phyloP scores from a whole-genome alignment of 2,797 vertebrate species.

The Cynodonichthys magdalenae region DNA sequence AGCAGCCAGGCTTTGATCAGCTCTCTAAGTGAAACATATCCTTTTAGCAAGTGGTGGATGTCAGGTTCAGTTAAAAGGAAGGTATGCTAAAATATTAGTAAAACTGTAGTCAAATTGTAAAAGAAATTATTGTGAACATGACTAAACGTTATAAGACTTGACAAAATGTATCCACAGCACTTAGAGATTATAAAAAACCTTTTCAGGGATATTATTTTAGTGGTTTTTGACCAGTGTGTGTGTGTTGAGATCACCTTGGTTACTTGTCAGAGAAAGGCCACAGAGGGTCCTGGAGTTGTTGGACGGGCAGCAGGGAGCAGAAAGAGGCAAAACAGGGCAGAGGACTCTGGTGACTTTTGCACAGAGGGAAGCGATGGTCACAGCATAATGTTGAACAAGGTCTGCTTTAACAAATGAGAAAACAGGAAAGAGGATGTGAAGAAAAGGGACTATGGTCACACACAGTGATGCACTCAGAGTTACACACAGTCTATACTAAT shows the following conservation, averaged over 20 bases:
- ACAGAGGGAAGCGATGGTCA: constrained; percentile 36
- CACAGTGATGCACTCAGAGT: not conserved
- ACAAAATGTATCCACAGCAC: not conserved
- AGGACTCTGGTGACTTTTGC: constrained; percentile 65
- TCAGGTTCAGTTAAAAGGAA: constrained; percentile 12
- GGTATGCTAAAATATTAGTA: not conserved
- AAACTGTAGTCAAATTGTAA: not conserved
- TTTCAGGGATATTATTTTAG: not conserved
- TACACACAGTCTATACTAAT: too few species aligned
- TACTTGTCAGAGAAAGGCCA: constrained; percentile 68
- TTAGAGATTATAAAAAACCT: not conserved
- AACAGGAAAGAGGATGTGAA: constrained; percentile 19
- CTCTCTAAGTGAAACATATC: constrained; percentile 53
- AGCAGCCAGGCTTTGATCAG: constrained; percentile 67
- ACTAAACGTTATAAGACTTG: not conserved
- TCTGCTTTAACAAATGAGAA: constrained; percentile 52
- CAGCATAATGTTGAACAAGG: constrained; percentile 41
- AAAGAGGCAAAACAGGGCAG: constrained; percentile 51
- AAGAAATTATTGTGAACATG: not conserved
- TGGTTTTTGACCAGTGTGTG: not conserved
- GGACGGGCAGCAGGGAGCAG: constrained; percentile 50
- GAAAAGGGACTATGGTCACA: not conserved
- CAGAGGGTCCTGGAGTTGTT: constrained; percentile 48
- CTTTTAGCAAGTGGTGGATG: constrained; percentile 31
- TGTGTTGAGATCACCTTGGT: constrained; percentile 28